phyloP scores from a whole-genome alignment of 1,140 invertebrate genomes.

The Mya arenaria region DNA sequence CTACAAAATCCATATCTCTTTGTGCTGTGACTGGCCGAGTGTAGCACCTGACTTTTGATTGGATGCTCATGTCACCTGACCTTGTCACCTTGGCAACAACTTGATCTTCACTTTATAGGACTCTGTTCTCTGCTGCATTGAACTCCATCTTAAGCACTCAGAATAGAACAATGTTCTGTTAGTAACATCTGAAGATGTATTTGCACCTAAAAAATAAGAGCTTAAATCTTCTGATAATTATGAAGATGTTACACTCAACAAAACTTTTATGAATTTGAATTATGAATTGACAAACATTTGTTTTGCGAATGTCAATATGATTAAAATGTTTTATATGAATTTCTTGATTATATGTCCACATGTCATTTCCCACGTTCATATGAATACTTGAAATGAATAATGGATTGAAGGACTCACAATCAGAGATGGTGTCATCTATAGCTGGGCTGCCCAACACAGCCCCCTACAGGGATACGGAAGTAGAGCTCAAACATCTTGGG shows the following conservation, averaged over 20 bases:
- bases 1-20: slow-evolving; percentile 78
- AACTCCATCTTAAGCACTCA: slow-evolving; percentile 80
- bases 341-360: no score
- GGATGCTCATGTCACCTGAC: slow-evolving; percentile 78
- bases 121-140: slow-evolving; percentile 72
- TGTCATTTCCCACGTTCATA: no score
- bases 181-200: no score
- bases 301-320: no score
- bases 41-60: slow-evolving; percentile 79
- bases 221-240: no score
- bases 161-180: no score
- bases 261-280: no score
- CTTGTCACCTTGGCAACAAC: slow-evolving; percentile 75
- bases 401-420: slow-evolving; percentile 79
- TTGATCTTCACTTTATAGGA: slow-evolving; percentile 77
- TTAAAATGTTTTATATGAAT: no score
- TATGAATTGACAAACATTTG: no score
- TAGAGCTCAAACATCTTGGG: slow-evolving; percentile 77
- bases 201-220: no score
- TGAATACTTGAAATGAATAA: no score
- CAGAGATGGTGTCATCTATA: slow-evolving; percentile 79
- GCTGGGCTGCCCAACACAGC: slow-evolving; percentile 75
- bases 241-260: no score
- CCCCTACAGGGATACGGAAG: slow-evolving; percentile 77
- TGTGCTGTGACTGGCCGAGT: slow-evolving; percentile 80